phyloP scores from a whole-genome alignment of 2,797 vertebrate genomes.

The Poecile montanus region DNA sequence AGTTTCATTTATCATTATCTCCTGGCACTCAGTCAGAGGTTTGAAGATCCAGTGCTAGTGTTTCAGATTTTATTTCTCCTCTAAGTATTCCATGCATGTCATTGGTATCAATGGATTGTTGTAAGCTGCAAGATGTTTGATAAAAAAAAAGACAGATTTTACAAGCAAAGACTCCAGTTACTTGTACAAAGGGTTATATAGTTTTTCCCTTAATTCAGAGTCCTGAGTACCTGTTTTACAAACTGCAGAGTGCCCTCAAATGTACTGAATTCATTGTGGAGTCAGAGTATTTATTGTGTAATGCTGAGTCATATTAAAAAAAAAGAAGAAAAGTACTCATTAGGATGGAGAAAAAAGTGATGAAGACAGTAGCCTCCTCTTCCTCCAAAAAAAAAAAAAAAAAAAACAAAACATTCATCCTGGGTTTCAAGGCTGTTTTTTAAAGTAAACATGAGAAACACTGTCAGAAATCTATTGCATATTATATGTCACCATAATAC shows the following conservation, averaged over 20 bases:
- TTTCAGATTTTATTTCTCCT: background rate
- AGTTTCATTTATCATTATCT: background rate
- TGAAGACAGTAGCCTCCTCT: background rate
- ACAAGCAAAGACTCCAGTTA: background rate
- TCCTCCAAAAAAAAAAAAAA: background rate
- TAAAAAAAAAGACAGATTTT: conserved; percentile 25
- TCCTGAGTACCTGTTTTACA: background rate
- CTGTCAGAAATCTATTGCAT: background rate
- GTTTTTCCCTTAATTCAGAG: background rate
- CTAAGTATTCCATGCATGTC: background rate
- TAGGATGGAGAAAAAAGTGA: background rate
- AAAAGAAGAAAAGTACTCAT: background rate
- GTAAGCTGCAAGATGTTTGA: background rate
- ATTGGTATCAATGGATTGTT: background rate
- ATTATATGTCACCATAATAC: background rate
- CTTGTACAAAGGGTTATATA: background rate
- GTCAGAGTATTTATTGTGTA: conserved; percentile 10
- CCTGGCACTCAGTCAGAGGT: background rate
- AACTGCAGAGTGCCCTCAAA: conserved; percentile 30
- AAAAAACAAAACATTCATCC: background rate
- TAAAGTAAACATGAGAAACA: background rate
- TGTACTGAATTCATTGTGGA: conserved; percentile 16
- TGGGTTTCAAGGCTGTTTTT: background rate
- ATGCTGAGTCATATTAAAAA: conserved; percentile 26
- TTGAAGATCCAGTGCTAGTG: background rate